phyloP scores from a whole-genome alignment of 2,888 invertebrate species.

The Ptychoptera contaminata region DNA sequence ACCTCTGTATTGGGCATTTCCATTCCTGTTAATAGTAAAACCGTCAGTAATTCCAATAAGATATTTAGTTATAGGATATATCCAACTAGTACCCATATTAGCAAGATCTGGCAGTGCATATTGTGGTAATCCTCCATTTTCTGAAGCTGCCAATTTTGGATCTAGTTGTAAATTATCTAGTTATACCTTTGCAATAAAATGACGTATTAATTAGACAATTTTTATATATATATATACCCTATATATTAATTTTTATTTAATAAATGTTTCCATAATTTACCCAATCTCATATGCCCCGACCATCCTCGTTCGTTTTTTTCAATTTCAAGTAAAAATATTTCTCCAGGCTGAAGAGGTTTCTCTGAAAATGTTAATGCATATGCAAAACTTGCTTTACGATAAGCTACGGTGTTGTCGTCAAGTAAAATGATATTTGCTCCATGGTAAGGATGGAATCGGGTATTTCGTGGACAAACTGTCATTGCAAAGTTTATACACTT shows the following conservation, averaged over 20 bases:
- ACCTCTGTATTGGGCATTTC: too few species aligned
- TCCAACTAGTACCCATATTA: slow-evolving; percentile 81
- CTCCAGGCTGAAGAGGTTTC: slow-evolving; percentile 73
- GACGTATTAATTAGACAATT: too few species aligned
- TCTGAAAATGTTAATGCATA: slow-evolving; percentile 89
- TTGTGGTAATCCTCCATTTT: slow-evolving; percentile 56
- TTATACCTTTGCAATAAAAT: slow-evolving; percentile 42
- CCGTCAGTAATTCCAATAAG: not conserved
- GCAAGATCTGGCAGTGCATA: slow-evolving; percentile 85
- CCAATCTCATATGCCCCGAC: slow-evolving; percentile 63
- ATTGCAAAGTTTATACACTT: not conserved
- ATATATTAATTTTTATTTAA: not conserved
- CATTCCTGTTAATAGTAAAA: too few species aligned
- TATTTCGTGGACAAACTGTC: slow-evolving; percentile 18
- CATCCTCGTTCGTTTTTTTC: slow-evolving; percentile 86
- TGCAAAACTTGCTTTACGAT: slow-evolving; percentile 80
- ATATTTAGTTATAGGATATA: slow-evolving; percentile 81
- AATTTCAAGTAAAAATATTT: slow-evolving; percentile 89
- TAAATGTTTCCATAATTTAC: not conserved
- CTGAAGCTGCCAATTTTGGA: slow-evolving; percentile 52
- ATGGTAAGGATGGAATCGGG: slow-evolving; percentile 79
- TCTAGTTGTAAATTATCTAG: slow-evolving; percentile 77
- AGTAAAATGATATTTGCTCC: slow-evolving; percentile 78
- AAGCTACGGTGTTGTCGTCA: slow-evolving; percentile 79
- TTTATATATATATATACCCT: not conserved